Evolutionary conservation across 2,113 vertebrate species (phyloP), one percentile per base, ranked within the genome.

Genomic region (Vimba vimba): DNA sequence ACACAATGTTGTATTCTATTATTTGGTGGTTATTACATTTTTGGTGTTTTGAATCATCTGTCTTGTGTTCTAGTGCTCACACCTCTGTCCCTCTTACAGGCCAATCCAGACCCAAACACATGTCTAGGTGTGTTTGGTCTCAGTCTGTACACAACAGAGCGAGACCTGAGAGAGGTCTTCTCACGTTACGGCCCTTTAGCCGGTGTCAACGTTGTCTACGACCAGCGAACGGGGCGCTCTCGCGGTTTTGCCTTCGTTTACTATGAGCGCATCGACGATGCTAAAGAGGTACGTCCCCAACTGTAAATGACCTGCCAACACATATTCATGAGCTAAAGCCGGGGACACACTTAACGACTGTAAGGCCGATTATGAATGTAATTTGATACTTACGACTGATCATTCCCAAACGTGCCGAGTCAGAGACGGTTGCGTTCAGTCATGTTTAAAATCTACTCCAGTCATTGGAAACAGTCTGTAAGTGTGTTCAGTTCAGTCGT

Each of bases 201-300:
- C 43, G 97, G 96, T 66, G 97, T 98, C 91, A 98, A 97, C 69
- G 97, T 98, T 36, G 98, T 98, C 86, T 97, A 98, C 73, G 97
- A 98, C 93, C 97, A 99, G 76, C 95, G 97, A 83, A 98, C 97
- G 7, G 96, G 97, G 6, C 93, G 97, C 76, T 99, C 97, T 80
- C 94, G 97, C 75, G 97, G 97, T 92, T 99, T 98, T 91, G 96
- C 96, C 73, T 99, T 99, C 0, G 96, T 99, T 91, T 97, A 98
- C 92, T 98, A 97, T 88, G 96, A 98, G 90, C 96, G 96, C 91
- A 94, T 98, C 79, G 96, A 97, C 60, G 97, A 99, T 91, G 97
- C 97, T 78, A 99, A 98, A 91, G 97, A 97, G 97, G 97, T 98
- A 95, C 87, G 75, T 85, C 78, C 8, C 19, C 57, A 57, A 33